Percentiles rank a stretch among this genome's conserved stretches.
phyloP scores from a whole-genome alignment of 2,113 vertebrate species.

The Caranx ignobilis region DNA sequence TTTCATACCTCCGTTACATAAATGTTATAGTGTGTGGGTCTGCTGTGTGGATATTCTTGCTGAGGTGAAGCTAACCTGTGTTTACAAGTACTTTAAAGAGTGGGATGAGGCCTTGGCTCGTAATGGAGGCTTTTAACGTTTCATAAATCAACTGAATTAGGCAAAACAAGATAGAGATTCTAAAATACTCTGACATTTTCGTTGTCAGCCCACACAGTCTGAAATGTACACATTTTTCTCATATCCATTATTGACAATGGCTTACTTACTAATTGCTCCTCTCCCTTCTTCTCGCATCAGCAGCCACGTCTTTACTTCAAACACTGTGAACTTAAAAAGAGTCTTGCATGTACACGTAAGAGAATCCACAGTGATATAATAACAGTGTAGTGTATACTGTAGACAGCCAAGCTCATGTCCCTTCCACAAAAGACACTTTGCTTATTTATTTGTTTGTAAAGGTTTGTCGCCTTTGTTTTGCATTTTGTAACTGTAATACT shows the following conservation, averaged over 20 bases:
- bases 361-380: neutral
- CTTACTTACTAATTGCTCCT: slow-evolving; percentile 55
- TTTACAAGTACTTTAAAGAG: slow-evolving; percentile 37
- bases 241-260: slow-evolving; percentile 51
- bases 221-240: slow-evolving; percentile 46
- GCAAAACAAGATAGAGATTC: slow-evolving; percentile 21
- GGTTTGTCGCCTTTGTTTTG: neutral
- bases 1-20: slow-evolving; percentile 34
- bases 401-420: neutral
- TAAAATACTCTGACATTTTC: slow-evolving; percentile 55
- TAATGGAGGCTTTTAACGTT: slow-evolving; percentile 44
- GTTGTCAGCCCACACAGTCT: slow-evolving; percentile 33
- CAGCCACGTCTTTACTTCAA: slow-evolving; percentile 38
- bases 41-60: neutral
- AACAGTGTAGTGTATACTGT: neutral
- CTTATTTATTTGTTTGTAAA: neutral
- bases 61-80: slow-evolving; percentile 19
- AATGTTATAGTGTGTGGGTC: slow-evolving; percentile 40
- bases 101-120: slow-evolving; percentile 5
- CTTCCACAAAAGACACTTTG: neutral
- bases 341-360: neutral
- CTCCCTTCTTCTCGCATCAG: slow-evolving; percentile 34
- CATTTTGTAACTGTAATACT: neutral
- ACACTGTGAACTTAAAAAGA: slow-evolving; percentile 27
- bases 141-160: slow-evolving; percentile 41